A percentile compares a stretch with the other conserved stretches of the same genome.
Conservation (phyloP, 2,113 vertebrate genomes). For the Poeciliopsis prolifica region DNA sequence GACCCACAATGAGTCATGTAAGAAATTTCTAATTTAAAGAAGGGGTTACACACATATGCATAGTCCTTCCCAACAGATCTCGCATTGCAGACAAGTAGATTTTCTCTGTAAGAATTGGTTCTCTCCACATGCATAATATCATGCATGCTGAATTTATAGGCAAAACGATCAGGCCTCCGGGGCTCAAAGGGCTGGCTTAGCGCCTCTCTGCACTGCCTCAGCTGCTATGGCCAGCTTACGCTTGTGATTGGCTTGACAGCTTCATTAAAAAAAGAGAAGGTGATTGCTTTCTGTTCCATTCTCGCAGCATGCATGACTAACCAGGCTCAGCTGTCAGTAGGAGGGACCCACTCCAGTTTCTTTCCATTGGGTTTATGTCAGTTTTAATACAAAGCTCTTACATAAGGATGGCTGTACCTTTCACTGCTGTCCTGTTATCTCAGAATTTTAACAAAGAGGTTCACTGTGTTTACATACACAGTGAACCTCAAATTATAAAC, state of each 20-base stretch:
- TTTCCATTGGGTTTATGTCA: constrained; percentile 70
- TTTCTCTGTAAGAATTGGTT: constrained; percentile 2
- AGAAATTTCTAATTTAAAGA: constrained; percentile 1
- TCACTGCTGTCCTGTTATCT: constrained; percentile 37
- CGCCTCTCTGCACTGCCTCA: constrained; percentile 61
- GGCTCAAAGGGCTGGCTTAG: constrained; percentile 64
- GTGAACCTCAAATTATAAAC: background rate
- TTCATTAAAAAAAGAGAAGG: constrained; percentile 74
- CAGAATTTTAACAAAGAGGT: constrained; percentile 45
- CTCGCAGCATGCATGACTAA: constrained; percentile 72
- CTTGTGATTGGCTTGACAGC: constrained; percentile 74
- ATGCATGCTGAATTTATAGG: constrained; percentile 47
- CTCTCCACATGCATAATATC: constrained; percentile 25
- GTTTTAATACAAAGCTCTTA: constrained; percentile 67
- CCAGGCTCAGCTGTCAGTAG: constrained; percentile 59
- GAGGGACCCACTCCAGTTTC: constrained; percentile 48
- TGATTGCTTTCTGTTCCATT: constrained; percentile 70
- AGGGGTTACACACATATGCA: background rate
- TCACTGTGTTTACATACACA: constrained; percentile 18
- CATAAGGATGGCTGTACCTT: constrained; percentile 47
- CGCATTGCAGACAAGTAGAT: background rate
- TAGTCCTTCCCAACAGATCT: background rate
- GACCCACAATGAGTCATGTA: background rate
- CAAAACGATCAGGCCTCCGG: constrained; percentile 54
- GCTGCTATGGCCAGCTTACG: constrained; percentile 41